Percentiles rank a stretch among this genome's conserved stretches.
phyloP scores from a whole-genome alignment of 1,140 invertebrate genomes.

The Diplogasteroides magnus region DNA sequence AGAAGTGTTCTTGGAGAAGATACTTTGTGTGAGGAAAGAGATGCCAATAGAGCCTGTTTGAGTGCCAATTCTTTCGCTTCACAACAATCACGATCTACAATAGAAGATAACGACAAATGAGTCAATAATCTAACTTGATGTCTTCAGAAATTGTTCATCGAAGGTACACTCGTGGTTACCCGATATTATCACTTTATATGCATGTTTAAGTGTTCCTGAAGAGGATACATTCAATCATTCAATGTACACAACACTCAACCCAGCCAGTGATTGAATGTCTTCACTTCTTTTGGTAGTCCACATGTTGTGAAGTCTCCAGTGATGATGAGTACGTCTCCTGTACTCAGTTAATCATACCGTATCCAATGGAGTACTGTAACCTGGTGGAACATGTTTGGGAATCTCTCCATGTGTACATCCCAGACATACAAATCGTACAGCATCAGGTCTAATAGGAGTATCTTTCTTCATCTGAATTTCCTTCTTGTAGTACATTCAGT shows the following conservation, averaged over 20 bases:
- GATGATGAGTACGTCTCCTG: slow-evolving; percentile 77
- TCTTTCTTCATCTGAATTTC: slow-evolving; percentile 37
- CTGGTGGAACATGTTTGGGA: not conserved
- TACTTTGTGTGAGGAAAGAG: slow-evolving; percentile 30
- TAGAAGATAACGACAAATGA: not conserved
- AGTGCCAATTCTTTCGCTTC: slow-evolving; percentile 37
- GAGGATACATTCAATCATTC: slow-evolving; percentile 5
- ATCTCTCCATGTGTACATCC: slow-evolving; percentile 73
- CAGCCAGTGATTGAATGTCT: slow-evolving; percentile 74
- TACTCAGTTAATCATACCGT: slow-evolving; percentile 10
- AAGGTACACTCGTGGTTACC: slow-evolving; percentile 82
- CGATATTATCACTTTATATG: slow-evolving; percentile 76
- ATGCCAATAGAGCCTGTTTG: slow-evolving; percentile 34
- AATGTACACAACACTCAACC: slow-evolving; percentile 58
- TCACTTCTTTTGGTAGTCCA: slow-evolving; percentile 69
- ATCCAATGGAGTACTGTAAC: not conserved
- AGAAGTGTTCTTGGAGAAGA: slow-evolving; percentile 57
- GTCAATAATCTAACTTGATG: slow-evolving; percentile 24
- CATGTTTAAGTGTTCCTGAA: slow-evolving; percentile 69
- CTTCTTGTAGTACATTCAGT: no score
- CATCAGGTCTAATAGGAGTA: slow-evolving; percentile 32
- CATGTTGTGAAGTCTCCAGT: slow-evolving; percentile 78
- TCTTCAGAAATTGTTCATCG: slow-evolving; percentile 58
- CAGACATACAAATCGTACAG: slow-evolving; percentile 71
- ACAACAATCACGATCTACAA: slow-evolving; percentile 3